Evolutionary conservation across 2,113 vertebrate genomes (phyloP), one percentile per base, ranked within the genome.

Genomic region (Anarrhichthys ocellatus): DNA sequence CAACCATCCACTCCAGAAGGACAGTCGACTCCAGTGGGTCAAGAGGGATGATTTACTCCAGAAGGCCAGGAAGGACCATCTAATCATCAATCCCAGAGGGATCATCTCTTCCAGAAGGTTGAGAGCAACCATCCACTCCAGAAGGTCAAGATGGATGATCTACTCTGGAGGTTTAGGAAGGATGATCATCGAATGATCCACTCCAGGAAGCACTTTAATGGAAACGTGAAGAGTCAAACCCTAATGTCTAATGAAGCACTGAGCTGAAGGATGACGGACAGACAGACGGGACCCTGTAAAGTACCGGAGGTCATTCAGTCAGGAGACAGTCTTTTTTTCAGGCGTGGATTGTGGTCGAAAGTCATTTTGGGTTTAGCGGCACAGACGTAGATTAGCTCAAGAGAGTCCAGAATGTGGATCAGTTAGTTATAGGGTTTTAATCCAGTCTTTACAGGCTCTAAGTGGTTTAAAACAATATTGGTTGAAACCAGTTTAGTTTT

Each of bases 161-260:
- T 76, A 46, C 87, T 91, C 72, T 56, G 80, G 78, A 84, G 76
- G 75, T 76, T 85, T 61, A 88, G 82, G 68, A 75, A 71, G 71
- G 75, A 80, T 65, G 61, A 89, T 82, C 38, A 59, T 78, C 6
- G 50, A 71, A 66, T 72, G 74, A 76, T 89, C 75, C 40, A 73
- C 83, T 92, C 70, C 78, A 89, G 92, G 94, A 94, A 95, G 93
- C 94, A 94, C 93, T 93, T 93, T 70, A 89, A 88, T 85, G 80
- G 85, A 90, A 86, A 84, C n/a, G 29, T 83, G 76, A 88, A 81
- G 50, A 83, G 42, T 76, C 52, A 76, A 76, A 86, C 76, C 65
- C 76, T 79, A 69, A 56, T 56, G 56, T 88, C 69, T 52, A 44
- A 84, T 77, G 64, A 88, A 85, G 89, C 59, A 66, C 52, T 64